Percentiles rank a stretch among this genome's conserved stretches.
Conservation (phyloP, 2,113 vertebrate species). For the Aramus guarauna region DNA sequence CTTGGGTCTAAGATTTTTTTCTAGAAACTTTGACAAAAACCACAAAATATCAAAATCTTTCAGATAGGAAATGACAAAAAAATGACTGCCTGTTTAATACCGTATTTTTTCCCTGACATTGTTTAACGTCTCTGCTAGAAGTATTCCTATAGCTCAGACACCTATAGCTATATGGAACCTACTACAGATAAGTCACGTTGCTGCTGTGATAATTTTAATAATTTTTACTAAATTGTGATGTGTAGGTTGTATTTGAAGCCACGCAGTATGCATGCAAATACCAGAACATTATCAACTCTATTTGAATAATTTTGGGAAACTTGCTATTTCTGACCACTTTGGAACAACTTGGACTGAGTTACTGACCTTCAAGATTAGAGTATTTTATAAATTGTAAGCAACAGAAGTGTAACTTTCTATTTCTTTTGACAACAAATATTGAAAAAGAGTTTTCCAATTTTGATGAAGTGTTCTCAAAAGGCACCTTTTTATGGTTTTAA, state of each 20-base stretch:
- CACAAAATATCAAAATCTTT: background rate
- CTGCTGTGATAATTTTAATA: background rate
- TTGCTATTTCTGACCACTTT: background rate
- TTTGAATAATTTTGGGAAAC: background rate
- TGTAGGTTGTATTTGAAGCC: background rate
- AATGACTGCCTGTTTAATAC: background rate
- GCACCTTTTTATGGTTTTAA: background rate
- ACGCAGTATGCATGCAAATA: accelerated
- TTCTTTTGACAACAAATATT: background rate
- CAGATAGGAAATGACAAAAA: background rate
- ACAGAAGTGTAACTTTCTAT: background rate
- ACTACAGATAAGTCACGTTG: background rate
- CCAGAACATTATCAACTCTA: background rate
- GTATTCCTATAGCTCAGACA: background rate
- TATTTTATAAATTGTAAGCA: background rate
- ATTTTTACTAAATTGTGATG: background rate
- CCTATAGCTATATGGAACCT: background rate
- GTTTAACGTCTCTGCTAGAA: background rate
- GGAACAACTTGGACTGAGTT: background rate
- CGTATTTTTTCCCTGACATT: background rate
- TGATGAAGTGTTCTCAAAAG: background rate
- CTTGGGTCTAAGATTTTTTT: background rate
- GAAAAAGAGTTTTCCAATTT: background rate
- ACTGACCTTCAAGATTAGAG: background rate
- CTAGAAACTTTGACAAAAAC: background rate